These are phyloP conservation scores for Blera fallax DNA, from an alignment of 2,888 invertebrate genomes.

Conservation along the genomic window DNA sequence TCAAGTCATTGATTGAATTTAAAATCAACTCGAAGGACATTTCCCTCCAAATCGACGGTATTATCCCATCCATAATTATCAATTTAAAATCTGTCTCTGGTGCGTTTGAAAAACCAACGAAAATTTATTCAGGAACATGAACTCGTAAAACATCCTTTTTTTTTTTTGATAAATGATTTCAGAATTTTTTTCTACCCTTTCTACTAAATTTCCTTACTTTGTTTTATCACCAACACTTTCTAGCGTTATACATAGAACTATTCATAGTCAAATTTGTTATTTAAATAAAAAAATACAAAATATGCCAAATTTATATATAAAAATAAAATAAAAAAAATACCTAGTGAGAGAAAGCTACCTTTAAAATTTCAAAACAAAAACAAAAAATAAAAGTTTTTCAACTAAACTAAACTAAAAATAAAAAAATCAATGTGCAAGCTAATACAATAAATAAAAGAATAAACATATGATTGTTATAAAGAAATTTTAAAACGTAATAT, in stretches of 20 bases:
- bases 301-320: slow-evolving; percentile 48
- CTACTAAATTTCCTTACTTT: background rate
- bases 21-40: background rate
- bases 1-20: background rate
- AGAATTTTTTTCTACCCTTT: background rate
- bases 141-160: background rate
- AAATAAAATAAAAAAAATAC: slow-evolving; percentile 13
- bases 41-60: background rate
- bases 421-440: slow-evolving; percentile 16
- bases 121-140: background rate
- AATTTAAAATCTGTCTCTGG: background rate
- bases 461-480: slow-evolving; percentile 48
- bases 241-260: background rate
- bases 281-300: slow-evolving; percentile 11
- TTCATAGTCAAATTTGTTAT: background rate
- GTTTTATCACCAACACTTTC: slow-evolving; percentile 6
- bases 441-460: slow-evolving; percentile 18
- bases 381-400: slow-evolving; percentile 4
- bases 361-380: slow-evolving; percentile 16
- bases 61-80: background rate
- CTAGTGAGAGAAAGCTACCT: slow-evolving; percentile 62
- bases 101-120: background rate
- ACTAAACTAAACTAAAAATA: background rate
- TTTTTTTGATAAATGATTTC: background rate
- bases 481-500: background rate